Evolutionary conservation across 2,797 vertebrate species (phyloP), one percentile per base, ranked within the genome.

Genomic region (Pseudochromis fuscus): DNA sequence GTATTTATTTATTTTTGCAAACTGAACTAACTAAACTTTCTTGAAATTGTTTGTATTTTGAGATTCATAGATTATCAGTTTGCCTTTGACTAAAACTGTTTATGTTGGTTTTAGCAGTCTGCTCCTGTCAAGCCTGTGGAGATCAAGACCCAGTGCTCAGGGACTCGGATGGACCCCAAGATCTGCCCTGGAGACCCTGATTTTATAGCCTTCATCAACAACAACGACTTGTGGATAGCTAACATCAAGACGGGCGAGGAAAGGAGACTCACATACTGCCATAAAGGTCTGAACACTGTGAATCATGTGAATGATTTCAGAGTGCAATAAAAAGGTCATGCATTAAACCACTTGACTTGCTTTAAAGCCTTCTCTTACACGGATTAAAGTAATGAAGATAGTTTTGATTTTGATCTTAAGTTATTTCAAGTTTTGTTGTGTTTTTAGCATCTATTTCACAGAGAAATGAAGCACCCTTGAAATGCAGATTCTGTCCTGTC

Each of bases 161-260:
- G 98, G 55, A 97, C 97, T 30, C 95, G 98, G 37, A 99, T 99
- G 98, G 98, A 99, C 91, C 97, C 97, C 83, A 99, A 99, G 85
- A 97, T 99, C 91, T 98, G 95, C 67, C 96, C 95, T 0, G 97
- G 95, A 0, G 95, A 98, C 80, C 96, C 97, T 0, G 92, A 94
- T 81, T 97, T 97, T 88, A 97, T 98, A 70, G 97, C 97, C 6
- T 99, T 99, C 90, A 95, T 99, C 70, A 98, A 98, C 87, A 98
- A 95, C 89, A 98, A 95, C 0, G 98, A 99, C 87, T 86, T 99
- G 73, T 99, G 98, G 98, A 94, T 98, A 70, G 95, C 95, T 50
- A 98, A 95, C 86, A 95, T 98, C 0, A 95, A 96, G 90, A 96
- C 95, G 0, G 95, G 95, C 27, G 93, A 95, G 73, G 94, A 95